These are phyloP conservation scores for Pseudomyrmex concolor DNA, from an alignment of 1,140 invertebrate species.

Conservation along the genomic window DNA sequence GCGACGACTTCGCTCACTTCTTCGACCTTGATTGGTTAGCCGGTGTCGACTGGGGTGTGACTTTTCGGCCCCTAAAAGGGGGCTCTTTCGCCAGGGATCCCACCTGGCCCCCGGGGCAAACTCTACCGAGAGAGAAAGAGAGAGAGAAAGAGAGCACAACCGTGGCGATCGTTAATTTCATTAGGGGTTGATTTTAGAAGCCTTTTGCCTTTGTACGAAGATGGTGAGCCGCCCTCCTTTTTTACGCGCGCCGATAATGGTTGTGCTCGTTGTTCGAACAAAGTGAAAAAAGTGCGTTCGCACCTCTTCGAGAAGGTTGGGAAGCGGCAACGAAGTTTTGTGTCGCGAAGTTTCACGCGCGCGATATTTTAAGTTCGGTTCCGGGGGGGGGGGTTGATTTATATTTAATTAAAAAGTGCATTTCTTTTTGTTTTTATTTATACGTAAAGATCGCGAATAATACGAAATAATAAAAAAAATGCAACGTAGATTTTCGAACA, in stretches of 20 bases:
- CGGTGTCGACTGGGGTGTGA: slow-evolving; percentile 73
- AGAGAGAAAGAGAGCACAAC: slow-evolving; percentile 15
- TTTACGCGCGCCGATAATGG: neutral
- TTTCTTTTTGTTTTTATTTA: no score
- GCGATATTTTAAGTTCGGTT: no score
- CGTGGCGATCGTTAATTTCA: slow-evolving; percentile 78
- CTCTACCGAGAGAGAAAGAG: neutral
- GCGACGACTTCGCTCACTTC: slow-evolving; percentile 73
- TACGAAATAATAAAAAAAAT: neutral
- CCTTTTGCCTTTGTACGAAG: slow-evolving; percentile 63
- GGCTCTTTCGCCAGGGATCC: slow-evolving; percentile 46
- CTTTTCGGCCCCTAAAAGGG: slow-evolving; percentile 68
- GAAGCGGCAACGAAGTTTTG: slow-evolving; percentile 8
- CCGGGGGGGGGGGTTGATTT: no score
- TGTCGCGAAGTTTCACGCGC: no score
- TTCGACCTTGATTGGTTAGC: slow-evolving; percentile 76
- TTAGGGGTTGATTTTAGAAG: slow-evolving; percentile 74
- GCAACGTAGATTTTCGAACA: neutral
- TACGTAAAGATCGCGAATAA: neutral
- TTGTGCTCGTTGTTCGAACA: slow-evolving; percentile 33
- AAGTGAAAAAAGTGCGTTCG: slow-evolving; percentile 33
- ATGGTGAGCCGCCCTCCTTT: slow-evolving; percentile 64
- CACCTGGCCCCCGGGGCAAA: slow-evolving; percentile 70
- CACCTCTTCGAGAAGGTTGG: neutral
- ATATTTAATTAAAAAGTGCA: no score